Base-by-base conservation (phyloP, 2,797 vertebrate species). In the Takifugu rubripes region DNA sequence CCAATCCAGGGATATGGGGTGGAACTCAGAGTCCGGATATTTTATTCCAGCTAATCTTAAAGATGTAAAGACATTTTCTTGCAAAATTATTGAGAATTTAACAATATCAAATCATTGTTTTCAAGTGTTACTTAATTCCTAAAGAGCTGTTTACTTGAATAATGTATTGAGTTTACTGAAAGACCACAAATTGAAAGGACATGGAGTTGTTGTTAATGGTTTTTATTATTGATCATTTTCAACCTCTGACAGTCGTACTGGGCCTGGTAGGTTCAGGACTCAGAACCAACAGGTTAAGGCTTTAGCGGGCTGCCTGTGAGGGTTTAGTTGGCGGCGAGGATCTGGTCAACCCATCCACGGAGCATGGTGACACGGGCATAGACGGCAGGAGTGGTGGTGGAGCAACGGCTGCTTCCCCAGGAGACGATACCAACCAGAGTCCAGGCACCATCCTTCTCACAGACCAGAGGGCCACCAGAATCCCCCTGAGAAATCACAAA, bases 341-440 rank as follows among this genome's bases (percentile, higher is more conserved):
- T 87, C 77, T 83, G 81, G 68, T 92, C 62, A 1, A 90, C 85
- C 92, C 93, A 93, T 6, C 4, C 1, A 0, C 87, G 82, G 25
- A 94, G 79, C 61, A 45, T 52, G 10, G 87, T 92, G 74, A 93
- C 92, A 0, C 90, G 89, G 45, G 90, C 68, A 0, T 94, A 93
- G 49, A 92, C 89, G 0, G 44, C 87, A 0, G 92, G 81, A 2
- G 56, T 78, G 16, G 45, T 21, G 25, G 85, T 72, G 51, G 80
- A 78, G 56, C 92, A 93, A 3, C 16, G 56, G 70, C 82, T 74
- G 78, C 91, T 93, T 67, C 93, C 93, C 92, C 92, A 93, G 44
- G 93, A 94, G 48, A 93, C 87, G 0, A 94, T 92, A 57, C 93
- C 92, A 12, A 92, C 92, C 84, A 94, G 84, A 25, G 84, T 92